A percentile compares a stretch with the other conserved stretches of the same genome.
phyloP scores from a whole-genome alignment of 2,113 vertebrate genomes.

The Scophthalmus maximus region DNA sequence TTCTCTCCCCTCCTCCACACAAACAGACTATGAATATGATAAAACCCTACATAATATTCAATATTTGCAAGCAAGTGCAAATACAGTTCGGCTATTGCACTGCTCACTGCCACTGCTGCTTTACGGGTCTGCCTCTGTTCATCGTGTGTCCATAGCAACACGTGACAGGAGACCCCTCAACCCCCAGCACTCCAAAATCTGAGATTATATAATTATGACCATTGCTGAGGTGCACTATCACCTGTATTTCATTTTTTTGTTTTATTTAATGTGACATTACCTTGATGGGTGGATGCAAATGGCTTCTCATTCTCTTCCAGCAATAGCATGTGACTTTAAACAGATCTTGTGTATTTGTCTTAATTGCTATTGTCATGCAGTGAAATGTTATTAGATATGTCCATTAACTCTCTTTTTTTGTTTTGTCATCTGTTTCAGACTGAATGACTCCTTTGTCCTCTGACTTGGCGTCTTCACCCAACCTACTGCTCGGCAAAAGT shows the following conservation, averaged over 20 bases:
- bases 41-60: background rate
- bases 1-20: background rate
- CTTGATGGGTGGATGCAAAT: too few species aligned
- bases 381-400: background rate
- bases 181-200: slow-evolving; percentile 38
- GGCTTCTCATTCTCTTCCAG: too few species aligned
- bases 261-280: too few species aligned
- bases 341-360: too few species aligned
- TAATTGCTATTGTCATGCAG: background rate
- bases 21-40: background rate
- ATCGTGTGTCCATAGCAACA: slow-evolving; percentile 62
- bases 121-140: slow-evolving; percentile 23
- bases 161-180: slow-evolving; percentile 12
- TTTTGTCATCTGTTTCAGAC: slow-evolving; percentile 68
- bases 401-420: slow-evolving; percentile 13
- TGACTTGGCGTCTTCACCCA: slow-evolving; percentile 42
- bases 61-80: background rate
- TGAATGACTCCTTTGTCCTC: slow-evolving; percentile 54
- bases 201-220: slow-evolving; percentile 69
- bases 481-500: slow-evolving; percentile 55
- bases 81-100: background rate
- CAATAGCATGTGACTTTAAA: too few species aligned
- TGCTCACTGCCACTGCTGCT: background rate
- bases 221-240: too few species aligned
- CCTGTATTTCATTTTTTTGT: too few species aligned